Percentiles rank a stretch among this genome's conserved stretches.
Evolutionary conservation across 1,140 invertebrate genomes (phyloP).

Genomic region (Hesperophylax magnus): DNA sequence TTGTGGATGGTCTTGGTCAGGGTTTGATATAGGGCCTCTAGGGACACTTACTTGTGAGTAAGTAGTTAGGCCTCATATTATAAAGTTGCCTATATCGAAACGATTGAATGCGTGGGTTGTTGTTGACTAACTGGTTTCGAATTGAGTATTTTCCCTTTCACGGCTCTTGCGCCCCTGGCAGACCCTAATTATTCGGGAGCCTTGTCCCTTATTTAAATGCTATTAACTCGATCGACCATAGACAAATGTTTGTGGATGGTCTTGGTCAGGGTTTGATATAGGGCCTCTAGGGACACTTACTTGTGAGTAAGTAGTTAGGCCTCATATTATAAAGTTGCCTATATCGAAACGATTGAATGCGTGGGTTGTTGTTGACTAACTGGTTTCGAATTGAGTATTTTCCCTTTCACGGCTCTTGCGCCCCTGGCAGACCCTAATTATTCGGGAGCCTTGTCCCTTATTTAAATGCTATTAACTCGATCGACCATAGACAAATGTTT

Average conservation of each 20-base stretch:
- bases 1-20: not conserved
- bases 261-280: not conserved
- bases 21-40: not conserved
- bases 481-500: constrained; percentile 11
- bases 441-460: constrained; percentile 9
- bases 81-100: not conserved
- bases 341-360: not conserved
- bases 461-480: constrained; percentile 25
- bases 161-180: not conserved
- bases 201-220: constrained; percentile 12
- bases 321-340: not conserved
- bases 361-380: not conserved
- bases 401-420: not conserved
- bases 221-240: constrained; percentile 23
- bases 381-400: not conserved
- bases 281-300: not conserved
- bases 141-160: constrained; percentile 3
- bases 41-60: not conserved
- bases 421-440: constrained; percentile 5
- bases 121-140: not conserved
- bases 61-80: not conserved
- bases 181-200: constrained; percentile 19
- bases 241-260: not conserved
- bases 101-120: not conserved
- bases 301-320: not conserved